Base-by-base conservation (phyloP, 2,888 invertebrate species). In the Gisinianus flammeolus region DNA sequence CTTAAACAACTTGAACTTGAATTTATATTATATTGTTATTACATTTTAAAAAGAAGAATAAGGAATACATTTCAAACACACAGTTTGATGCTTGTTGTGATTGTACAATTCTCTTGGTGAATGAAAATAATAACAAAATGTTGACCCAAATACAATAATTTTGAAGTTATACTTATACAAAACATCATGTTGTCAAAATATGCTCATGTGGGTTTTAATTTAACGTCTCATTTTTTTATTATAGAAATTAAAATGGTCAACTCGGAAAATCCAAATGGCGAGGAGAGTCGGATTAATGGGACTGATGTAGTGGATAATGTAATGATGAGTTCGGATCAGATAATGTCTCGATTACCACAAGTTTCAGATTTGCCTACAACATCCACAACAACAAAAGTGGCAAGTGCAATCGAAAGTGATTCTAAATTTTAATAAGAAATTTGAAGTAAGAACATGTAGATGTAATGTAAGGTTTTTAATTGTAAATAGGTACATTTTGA, bases 401-500 rank as follows among this genome's bases (percentile, higher is more conserved):
- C 58, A 24, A 6, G 54, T 71, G 16, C n/a, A n/a, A n/a, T n/a
- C n/a, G n/a, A n/a, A n/a, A n/a, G n/a, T n/a, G n/a, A n/a, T n/a
- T n/a, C n/a, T n/a, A 26, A 64, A 64, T 26, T 64, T 64, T 2
- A 58, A 58, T 58, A 58, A 6, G 6, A 22, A 22, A 24, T 2
- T 62, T 62, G 8, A 62, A 3, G 62, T 62, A 62, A 1, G 16
- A 24, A 6, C 19, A 19, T 44, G 44, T 44, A 6, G 12, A 4
- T 44, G 19, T 44, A 44, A 4, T 44, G 52, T 30, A 2, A 52
- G 54, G 19, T 44, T 33, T 31, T 58, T 26, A 30, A 22, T 19
- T 74, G 1, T 56, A 58, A 75, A 1, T 54, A 82, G 82, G 83
- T 83, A 30, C 80, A 76, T 33, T 83, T 83, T 64, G 79, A 82